phyloP scores from a whole-genome alignment of 2,113 vertebrate species.

The Porphyrio hochstetteri region DNA sequence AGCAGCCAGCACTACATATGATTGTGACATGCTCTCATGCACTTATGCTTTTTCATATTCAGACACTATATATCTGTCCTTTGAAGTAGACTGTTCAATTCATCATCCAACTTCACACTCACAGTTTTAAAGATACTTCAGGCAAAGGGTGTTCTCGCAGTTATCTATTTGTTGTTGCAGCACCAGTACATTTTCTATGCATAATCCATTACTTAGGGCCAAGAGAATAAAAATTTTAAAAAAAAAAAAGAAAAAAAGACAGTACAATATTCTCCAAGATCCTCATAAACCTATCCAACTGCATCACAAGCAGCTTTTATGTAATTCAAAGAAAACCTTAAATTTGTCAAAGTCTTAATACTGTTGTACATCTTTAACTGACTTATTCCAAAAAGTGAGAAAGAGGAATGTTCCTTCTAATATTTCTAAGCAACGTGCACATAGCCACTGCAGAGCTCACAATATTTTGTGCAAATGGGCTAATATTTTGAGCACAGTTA shows the following conservation, averaged over 20 bases:
- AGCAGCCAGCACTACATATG: slow-evolving; percentile 19
- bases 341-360: background rate
- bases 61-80: slow-evolving; percentile 53
- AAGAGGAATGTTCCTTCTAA: background rate
- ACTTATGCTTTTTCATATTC: slow-evolving; percentile 55
- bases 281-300: slow-evolving; percentile 1
- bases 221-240: slow-evolving; percentile 14
- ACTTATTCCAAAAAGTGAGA: background rate
- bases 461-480: background rate
- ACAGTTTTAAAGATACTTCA: slow-evolving; percentile 31
- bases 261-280: background rate
- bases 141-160: slow-evolving; percentile 28
- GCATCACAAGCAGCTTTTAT: background rate
- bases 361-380: background rate
- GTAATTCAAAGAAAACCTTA: background rate
- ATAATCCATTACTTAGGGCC: slow-evolving; percentile 19
- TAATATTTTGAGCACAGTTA: background rate
- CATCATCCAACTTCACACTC: slow-evolving; percentile 47
- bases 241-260: background rate
- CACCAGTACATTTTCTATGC: slow-evolving; percentile 2
- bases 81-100: slow-evolving; percentile 49
- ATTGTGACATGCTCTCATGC: slow-evolving; percentile 3
- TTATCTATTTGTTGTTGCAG: slow-evolving; percentile 34
- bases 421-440: background rate
- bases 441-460: background rate